Percentiles rank a stretch among this genome's conserved stretches.
phyloP scores from a whole-genome alignment of 2,888 invertebrate species.

The Bugula neritina region DNA sequence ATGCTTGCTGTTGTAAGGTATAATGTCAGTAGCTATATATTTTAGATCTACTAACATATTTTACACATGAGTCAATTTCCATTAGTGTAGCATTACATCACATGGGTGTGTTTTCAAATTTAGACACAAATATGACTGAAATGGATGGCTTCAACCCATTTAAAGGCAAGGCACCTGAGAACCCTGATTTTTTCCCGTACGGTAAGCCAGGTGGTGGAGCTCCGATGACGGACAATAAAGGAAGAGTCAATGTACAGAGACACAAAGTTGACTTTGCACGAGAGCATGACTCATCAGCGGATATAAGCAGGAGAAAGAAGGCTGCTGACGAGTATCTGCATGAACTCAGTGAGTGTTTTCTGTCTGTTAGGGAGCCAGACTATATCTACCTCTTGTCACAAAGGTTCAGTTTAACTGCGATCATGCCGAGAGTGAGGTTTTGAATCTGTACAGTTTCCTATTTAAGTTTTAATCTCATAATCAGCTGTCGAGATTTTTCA shows the following conservation, averaged over 20 bases:
- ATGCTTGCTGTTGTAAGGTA: too few species aligned
- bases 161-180: slow-evolving; percentile 14
- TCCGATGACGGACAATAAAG: slow-evolving; percentile 35
- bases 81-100: too few species aligned
- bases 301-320: slow-evolving; percentile 12
- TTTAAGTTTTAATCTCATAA: neutral
- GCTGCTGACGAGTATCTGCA: slow-evolving; percentile 31
- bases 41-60: too few species aligned
- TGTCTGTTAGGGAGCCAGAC: too few species aligned
- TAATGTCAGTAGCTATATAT: too few species aligned
- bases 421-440: too few species aligned
- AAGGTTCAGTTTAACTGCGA: too few species aligned
- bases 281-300: slow-evolving; percentile 23
- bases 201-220: slow-evolving; percentile 38
- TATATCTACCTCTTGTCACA: too few species aligned
- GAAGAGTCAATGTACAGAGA: slow-evolving; percentile 31
- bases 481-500: too few species aligned
- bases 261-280: slow-evolving; percentile 15
- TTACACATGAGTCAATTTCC: too few species aligned
- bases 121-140: slow-evolving; percentile 15
- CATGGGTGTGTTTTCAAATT: too few species aligned
- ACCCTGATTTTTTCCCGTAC: slow-evolving; percentile 34
- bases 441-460: too few species aligned
- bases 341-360: slow-evolving; percentile 65
- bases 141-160: slow-evolving; percentile 25